Base-by-base conservation (phyloP, 2,113 vertebrate species). In the Podarcis raffonei region DNA sequence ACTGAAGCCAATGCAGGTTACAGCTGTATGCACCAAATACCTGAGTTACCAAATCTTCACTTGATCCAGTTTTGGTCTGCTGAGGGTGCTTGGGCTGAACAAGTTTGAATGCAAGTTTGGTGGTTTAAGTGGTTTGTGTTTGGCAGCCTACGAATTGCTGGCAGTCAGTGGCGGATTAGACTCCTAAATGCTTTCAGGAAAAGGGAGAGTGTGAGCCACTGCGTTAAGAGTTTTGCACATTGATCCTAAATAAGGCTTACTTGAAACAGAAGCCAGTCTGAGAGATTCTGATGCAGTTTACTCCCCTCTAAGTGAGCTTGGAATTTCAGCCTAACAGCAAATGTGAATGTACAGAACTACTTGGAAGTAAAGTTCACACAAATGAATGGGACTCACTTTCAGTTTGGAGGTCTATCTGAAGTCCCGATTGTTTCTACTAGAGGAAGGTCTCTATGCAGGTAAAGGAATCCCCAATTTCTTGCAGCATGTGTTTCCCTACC, bases 121-220 rank as follows among this genome's bases (percentile, higher is more conserved):
- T n/a, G 68, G 71, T 65, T 86, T 82, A 82, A 65, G 18, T 77
- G 48, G 78, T 81, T 81, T 87, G 69, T 35, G 71, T 83, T 35
- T 77, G 81, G 72, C 62, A 83, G 37, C 74, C 62, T 35, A 12
- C 71, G 37, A 25, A n/a, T 78, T 83, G 72, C 39, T 78, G 39
- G 72, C 83, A 68, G 62, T 74, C 72, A 25, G 23, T 27, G 39
- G 32, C 18, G 74, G 74, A 88, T 88, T 68, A 83, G 72, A 37
- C 59, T 77, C 39, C 81, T 27, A 77, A 69, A 27, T 57, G 23
- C 39, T 9, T 65, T 76, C 65, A 77, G 71, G 48, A 68, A 77
- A 53, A 27, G n/a, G 12, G 59, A 87, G 22, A 37, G 32, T 65
- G 22, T 39, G 69, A 81, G 71, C 35, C 57, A 82, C 32, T 37